These are phyloP conservation scores for Spermophilus dauricus DNA, from an alignment of 2,113 vertebrate species.

Conservation along the genomic window DNA sequence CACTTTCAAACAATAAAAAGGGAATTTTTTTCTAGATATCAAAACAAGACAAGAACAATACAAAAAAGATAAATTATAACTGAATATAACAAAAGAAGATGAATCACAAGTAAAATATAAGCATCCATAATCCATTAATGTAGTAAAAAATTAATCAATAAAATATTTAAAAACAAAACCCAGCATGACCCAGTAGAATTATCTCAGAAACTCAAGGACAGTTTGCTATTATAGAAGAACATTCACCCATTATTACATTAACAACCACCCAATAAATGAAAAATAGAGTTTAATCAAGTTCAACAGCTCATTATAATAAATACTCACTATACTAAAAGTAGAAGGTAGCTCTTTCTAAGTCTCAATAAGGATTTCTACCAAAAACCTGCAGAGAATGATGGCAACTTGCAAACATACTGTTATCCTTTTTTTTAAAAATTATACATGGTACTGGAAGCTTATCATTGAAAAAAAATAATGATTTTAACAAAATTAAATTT, in stretches of 20 bases:
- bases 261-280: constrained; percentile 5
- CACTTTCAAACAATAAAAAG: constrained; percentile 20
- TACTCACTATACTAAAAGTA: constrained; percentile 4
- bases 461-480: background rate
- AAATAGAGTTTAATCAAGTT: constrained; percentile 2
- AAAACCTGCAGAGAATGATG: background rate
- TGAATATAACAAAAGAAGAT: constrained; percentile 13
- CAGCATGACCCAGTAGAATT: constrained; percentile 3
- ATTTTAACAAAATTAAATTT: background rate
- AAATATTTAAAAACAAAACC: background rate
- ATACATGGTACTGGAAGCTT: background rate
- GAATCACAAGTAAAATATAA: background rate
- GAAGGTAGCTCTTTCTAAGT: background rate
- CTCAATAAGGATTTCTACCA: constrained; percentile 1
- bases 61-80: background rate
- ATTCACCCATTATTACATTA: background rate
- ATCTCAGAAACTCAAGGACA: constrained; percentile 4
- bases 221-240: constrained; percentile 1
- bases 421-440: background rate
- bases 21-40: background rate
- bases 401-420: background rate
- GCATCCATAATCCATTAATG: background rate
- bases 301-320: constrained; percentile 21
- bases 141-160: background rate
- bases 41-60: background rate